Conservation (phyloP, 30 jellyfish, hydroid and myxozoan genomes). For the Chironex yamaguchii region DNA sequence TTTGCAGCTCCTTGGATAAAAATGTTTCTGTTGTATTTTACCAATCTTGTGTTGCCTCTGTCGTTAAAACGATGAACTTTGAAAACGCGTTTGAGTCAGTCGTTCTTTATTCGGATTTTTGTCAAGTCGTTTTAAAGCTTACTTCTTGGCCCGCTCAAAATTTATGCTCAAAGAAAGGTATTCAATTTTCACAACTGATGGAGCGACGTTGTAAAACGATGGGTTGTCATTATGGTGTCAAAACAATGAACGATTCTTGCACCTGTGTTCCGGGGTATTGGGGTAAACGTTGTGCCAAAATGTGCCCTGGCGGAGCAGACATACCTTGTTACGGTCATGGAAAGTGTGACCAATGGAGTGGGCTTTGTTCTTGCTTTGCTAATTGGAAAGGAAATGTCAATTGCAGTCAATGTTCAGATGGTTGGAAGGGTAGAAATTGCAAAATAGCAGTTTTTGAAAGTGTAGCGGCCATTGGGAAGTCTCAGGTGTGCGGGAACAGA, state of each 20-base stretch:
- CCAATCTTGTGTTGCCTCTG: slow-evolving; percentile 33
- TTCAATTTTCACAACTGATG: slow-evolving; percentile 22
- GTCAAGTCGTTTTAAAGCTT: slow-evolving; percentile 16
- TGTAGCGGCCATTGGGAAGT: too few relatives aligned
- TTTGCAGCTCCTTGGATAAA: slow-evolving; percentile 23
- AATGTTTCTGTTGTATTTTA: slow-evolving; percentile 27
- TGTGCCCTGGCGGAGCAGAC: slow-evolving; percentile 78
- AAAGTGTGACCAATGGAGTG: slow-evolving; percentile 7
- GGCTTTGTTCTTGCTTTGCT: slow-evolving; percentile 39
- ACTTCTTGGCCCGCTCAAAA: slow-evolving; percentile 66
- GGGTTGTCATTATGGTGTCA: slow-evolving; percentile 26
- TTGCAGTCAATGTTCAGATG: slow-evolving; percentile 46
- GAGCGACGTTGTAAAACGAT: slow-evolving; percentile 7
- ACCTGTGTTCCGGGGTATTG: slow-evolving; percentile 49
- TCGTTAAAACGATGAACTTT: background rate
- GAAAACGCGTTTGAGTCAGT: slow-evolving; percentile 29
- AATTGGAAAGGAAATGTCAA: slow-evolving; percentile 62
- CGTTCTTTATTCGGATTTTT: slow-evolving; percentile 44
- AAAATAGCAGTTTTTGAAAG: too few relatives aligned
- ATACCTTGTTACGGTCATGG: slow-evolving; percentile 57
- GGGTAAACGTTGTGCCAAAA: slow-evolving; percentile 50
- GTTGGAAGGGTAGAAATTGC: slow-evolving; percentile 68
- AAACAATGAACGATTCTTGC: background rate
- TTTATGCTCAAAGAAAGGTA: background rate
- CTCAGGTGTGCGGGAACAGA: slow-evolving; percentile 34